Conservation (phyloP, 2,888 invertebrate species). For the Erynnis tages region DNA sequence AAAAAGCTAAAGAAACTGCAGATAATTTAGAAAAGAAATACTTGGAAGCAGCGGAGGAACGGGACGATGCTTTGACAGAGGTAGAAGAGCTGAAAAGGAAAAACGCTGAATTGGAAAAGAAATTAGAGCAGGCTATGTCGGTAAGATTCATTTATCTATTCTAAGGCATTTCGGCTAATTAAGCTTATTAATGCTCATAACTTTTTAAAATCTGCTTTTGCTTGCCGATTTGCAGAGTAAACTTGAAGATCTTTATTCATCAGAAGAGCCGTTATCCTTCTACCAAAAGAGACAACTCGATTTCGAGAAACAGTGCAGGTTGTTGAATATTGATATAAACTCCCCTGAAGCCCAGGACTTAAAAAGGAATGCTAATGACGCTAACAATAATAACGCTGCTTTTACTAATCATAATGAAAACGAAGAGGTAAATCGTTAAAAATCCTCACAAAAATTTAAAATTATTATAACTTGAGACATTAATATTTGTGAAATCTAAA, state of each 20-base stretch:
- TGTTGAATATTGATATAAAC: slow-evolving; percentile 64
- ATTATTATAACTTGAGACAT: too few relatives aligned
- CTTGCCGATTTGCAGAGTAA: slow-evolving; percentile 56
- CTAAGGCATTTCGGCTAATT: too few relatives aligned
- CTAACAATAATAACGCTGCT: slow-evolving; percentile 54
- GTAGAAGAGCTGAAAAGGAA: slow-evolving; percentile 90
- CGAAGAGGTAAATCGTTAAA: slow-evolving; percentile 29
- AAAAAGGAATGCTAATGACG: slow-evolving; percentile 43
- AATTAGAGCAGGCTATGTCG: slow-evolving; percentile 85
- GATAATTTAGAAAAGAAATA: slow-evolving; percentile 92
- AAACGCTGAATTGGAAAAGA: slow-evolving; percentile 89
- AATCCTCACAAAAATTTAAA: background rate
- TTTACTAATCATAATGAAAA: slow-evolving; percentile 52
- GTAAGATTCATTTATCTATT: slow-evolving; percentile 49
- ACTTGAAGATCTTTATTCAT: slow-evolving; percentile 51
- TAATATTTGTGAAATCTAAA: too few relatives aligned
- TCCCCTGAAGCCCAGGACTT: slow-evolving; percentile 64
- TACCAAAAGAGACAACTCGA: slow-evolving; percentile 73
- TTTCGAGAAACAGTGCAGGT: slow-evolving; percentile 74
- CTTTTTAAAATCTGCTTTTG: slow-evolving; percentile 11
- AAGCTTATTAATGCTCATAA: slow-evolving; percentile 18
- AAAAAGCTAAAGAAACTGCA: slow-evolving; percentile 88
- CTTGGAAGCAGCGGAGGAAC: slow-evolving; percentile 87
- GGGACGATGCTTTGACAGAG: slow-evolving; percentile 88
- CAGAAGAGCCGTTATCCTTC: slow-evolving; percentile 71